A percentile compares a stretch with the other conserved stretches of the same genome.
These are phyloP conservation scores for Pterocles orientalis DNA, from an alignment of 2,113 vertebrate genomes.

Conservation along the genomic window DNA sequence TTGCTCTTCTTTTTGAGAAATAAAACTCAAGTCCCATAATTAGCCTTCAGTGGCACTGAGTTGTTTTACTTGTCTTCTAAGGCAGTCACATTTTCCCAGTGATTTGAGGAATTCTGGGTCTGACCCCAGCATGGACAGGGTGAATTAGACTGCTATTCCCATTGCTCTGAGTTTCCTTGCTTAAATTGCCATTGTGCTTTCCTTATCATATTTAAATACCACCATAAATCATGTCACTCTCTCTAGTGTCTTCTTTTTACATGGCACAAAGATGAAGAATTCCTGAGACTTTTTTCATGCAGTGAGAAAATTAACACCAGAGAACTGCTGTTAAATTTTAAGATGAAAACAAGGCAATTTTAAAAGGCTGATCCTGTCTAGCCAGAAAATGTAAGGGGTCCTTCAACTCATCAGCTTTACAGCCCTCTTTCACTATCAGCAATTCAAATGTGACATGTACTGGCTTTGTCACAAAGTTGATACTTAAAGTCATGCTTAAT, in stretches of 20 bases:
- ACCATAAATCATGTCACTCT: not conserved
- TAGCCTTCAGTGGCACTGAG: not conserved
- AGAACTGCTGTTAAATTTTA: not conserved
- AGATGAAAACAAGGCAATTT: not conserved
- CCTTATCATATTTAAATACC: not conserved
- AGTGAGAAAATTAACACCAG: not conserved
- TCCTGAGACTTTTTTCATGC: not conserved
- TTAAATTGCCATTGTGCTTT: not conserved
- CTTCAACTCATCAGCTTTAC: not conserved
- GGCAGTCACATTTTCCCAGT: not conserved
- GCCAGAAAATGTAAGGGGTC: not conserved
- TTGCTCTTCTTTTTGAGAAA: not conserved
- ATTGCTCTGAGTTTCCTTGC: not conserved
- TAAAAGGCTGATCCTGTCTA: not conserved
- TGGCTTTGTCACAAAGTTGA: not conserved
- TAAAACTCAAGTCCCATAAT: not conserved
- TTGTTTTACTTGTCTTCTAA: not conserved
- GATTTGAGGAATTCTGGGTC: not conserved
- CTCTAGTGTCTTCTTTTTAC: not conserved
- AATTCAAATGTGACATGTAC: not conserved
- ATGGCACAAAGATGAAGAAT: not conserved
- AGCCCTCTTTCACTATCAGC: not conserved
- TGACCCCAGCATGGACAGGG: accelerated
- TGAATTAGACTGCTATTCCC: not conserved
- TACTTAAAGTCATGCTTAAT: not conserved